Evolutionary conservation across 2,797 vertebrate species (phyloP), one percentile per base, ranked within the genome.

Genomic region (Enteromius afrohamiltoni): DNA sequence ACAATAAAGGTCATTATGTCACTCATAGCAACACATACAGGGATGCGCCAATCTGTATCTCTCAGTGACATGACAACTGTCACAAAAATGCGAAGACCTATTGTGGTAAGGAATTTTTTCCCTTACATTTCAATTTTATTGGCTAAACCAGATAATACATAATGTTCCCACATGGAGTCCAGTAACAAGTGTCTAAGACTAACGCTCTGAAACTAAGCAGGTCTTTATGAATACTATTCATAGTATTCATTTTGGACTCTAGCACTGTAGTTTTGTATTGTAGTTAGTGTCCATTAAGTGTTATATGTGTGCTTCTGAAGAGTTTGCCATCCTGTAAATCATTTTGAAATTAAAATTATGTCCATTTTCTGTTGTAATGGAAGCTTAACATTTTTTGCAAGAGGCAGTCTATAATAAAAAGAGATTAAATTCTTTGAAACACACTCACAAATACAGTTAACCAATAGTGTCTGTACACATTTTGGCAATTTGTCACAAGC

Each of bases 401-500:
- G 4, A 64, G 7, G 37, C 6, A 49, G 23, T 67, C 7, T 19
- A 19, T 40, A 26, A 67, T 62, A 74, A 62, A n/a, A 16, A n/a
- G 2, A 37, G 19, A 51, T 42, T 2, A 3, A 21, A 26, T 49
- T 51, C 8, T 34, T 62, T 4, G 19, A 42, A 68, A 58, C 7
- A 29, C 26, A 64, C 45, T 42, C 6, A 62, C 51, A 69, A 80
- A 29, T 62, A 13, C 26, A 62, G 26, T 64, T 42, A 58, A 55
- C n/a, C 34, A 68, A 55, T 17, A 31, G 13, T 31, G 58, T 71
- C 34, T 31, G 45, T 34, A 29, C 16, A 71, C 21, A 74, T 17
- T 65, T 14, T 65, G 45, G 17, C 9, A 40, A 65, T 29, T 51
- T 40, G 29, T 40, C 45, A 65, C 31, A 82, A 75, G 71, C 71